These are phyloP conservation scores for Cranoglanis bouderius DNA, from an alignment of 2,113 vertebrate genomes.

Conservation along the genomic window DNA sequence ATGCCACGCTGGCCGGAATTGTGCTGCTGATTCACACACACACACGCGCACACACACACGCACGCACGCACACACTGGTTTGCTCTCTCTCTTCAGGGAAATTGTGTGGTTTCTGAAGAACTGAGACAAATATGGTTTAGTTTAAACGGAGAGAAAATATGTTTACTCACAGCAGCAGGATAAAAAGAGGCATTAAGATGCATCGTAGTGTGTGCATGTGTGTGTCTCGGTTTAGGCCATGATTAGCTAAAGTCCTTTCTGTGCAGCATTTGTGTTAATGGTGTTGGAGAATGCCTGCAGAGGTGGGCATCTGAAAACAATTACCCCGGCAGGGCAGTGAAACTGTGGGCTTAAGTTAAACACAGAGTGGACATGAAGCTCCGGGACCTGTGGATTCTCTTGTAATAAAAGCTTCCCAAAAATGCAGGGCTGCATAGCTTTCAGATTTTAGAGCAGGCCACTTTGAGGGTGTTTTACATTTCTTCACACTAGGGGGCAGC, in stretches of 20 bases:
- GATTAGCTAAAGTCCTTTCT: constrained; percentile 40
- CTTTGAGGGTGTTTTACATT: not conserved
- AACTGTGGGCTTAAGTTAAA: constrained; percentile 43
- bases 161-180: constrained; percentile 51
- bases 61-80: not conserved
- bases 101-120: constrained; percentile 35
- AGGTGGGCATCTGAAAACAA: constrained; percentile 55
- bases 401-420: constrained; percentile 29
- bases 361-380: constrained; percentile 37
- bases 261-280: constrained; percentile 41
- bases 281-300: constrained; percentile 47
- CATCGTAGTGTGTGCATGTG: constrained; percentile 23
- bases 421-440: constrained; percentile 19
- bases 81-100: constrained; percentile 15
- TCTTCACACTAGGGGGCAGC: constrained; percentile 5
- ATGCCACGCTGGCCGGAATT: constrained; percentile 50
- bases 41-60: constrained; percentile 10
- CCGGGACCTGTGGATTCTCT: constrained; percentile 28
- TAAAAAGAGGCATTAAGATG: constrained; percentile 45
- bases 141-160: constrained; percentile 53
- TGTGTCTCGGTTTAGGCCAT: constrained; percentile 12
- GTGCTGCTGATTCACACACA: constrained; percentile 36
- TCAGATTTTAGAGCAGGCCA: not conserved
- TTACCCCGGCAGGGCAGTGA: constrained; percentile 30
- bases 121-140: constrained; percentile 55